A percentile compares a stretch with the other conserved stretches of the same genome.
phyloP scores from a whole-genome alignment of 2,888 invertebrate species.

The Rutpela maculata region DNA sequence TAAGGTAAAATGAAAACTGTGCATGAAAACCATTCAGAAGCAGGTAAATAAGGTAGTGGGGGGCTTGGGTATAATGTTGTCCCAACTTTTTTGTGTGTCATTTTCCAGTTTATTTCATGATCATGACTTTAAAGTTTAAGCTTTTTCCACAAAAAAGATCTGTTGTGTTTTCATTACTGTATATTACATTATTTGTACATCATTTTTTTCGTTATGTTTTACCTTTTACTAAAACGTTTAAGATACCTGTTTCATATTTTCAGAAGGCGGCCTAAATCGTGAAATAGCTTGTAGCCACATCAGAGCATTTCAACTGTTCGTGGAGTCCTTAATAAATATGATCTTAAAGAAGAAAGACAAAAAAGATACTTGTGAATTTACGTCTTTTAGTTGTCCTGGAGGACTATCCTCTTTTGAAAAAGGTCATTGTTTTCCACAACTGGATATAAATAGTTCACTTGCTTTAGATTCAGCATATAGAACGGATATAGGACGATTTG shows the following conservation, averaged over 20 bases:
- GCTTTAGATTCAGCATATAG: slow-evolving; percentile 63
- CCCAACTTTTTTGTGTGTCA: too few relatives aligned
- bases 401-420: slow-evolving; percentile 74
- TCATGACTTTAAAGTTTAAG: too few relatives aligned
- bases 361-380: slow-evolving; percentile 68
- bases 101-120: too few relatives aligned
- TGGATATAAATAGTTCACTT: slow-evolving; percentile 65
- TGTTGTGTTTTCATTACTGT: too few relatives aligned
- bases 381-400: slow-evolving; percentile 76
- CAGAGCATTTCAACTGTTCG: slow-evolving; percentile 76
- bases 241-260: slow-evolving; percentile 37
- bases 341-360: slow-evolving; percentile 61
- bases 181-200: too few relatives aligned
- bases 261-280: slow-evolving; percentile 65
- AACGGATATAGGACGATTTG: slow-evolving; percentile 67
- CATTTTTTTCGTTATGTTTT: too few relatives aligned
- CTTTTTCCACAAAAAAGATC: too few relatives aligned
- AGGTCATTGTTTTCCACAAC: slow-evolving; percentile 76
- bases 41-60: too few relatives aligned
- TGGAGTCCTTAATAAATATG: slow-evolving; percentile 73
- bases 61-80: too few relatives aligned
- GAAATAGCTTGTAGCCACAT: slow-evolving; percentile 78
- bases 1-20: too few relatives aligned
- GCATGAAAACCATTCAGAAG: too few relatives aligned
- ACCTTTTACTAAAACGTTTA: too few relatives aligned